Evolutionary conservation across 2,797 vertebrate species (phyloP), one percentile per base, ranked within the genome.

Genomic region (Sparus aurata): DNA sequence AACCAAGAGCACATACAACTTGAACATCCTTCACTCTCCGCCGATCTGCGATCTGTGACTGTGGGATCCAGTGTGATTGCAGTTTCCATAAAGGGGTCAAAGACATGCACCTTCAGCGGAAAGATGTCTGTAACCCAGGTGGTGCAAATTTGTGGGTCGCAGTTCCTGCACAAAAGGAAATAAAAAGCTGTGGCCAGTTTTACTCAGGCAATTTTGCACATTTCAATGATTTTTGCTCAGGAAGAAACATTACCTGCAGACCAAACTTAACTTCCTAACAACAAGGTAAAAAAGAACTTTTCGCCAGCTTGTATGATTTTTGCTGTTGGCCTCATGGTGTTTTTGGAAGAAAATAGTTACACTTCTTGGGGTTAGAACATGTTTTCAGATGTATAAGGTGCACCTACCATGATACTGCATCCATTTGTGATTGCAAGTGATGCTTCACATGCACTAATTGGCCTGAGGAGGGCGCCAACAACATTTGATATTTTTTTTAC

Each of bases 11-110:
- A 83, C 0, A 4, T 53, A 75, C 15, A 80, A 13, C 45, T 18
- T 43, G 58, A 80, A 58, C 89, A 87, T 90, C 75, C 55, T 87
- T 69, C 23, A 12, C 53, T 74, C 64, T 83, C 27, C 4, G 5
- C 3, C 20, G 71, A 8, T 58, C 52, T 58, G 34, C 38, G 38
- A 38, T 38, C 38, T 38, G 38, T 38, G 38, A 11, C 38, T 38
- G 38, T 38, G 38, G 38, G 38, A 38, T 38, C 16, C 63, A 72
- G 15, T 57, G 9, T 12, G 22, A 54, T 16, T 8, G 18, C 0
- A 12, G 57, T 61, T 65, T 60, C n/a, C 68, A 57, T 41, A 80
- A 81, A 43, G 27, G 22, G 62, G 78, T 79, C 30, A 15, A 70
- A 27, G 9, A 45, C 1, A 13, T 3, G 18, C 47, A 61, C 1